Conservation (phyloP, 37 sponge, comb jelly and placozoan genomes). For the Corticium candelabrum region DNA sequence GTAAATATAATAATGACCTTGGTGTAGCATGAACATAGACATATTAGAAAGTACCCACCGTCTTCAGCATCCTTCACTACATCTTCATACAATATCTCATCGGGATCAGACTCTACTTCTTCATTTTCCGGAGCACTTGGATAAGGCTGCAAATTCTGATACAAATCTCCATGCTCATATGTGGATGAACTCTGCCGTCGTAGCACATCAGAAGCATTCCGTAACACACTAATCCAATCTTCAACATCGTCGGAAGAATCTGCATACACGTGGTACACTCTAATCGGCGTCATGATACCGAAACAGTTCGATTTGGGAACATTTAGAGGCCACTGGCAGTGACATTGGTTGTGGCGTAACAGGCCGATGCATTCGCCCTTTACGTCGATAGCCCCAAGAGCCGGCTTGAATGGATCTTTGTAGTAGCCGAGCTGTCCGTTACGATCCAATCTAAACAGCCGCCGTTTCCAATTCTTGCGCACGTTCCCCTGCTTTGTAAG, state of each 20-base stretch:
- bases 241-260: conserved; percentile 1
- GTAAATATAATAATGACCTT: too few relatives aligned
- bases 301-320: background rate
- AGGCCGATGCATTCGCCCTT: background rate
- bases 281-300: background rate
- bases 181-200: background rate
- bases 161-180: background rate
- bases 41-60: background rate
- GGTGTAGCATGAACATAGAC: too few relatives aligned
- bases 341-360: background rate
- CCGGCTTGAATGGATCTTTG: background rate
- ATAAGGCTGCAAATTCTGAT: background rate
- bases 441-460: background rate
- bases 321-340: background rate
- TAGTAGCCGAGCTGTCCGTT: background rate
- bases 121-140: background rate
- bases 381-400: background rate
- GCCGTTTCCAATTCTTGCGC: conserved; percentile 2
- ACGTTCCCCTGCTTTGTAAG: conserved; percentile 2
- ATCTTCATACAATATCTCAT: background rate
- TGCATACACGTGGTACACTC: background rate
- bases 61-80: background rate
- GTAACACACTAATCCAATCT: background rate
- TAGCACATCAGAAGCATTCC: background rate
- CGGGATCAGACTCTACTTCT: background rate